Evolutionary conservation across 1,140 invertebrate species (phyloP).

Genomic region (Trichonephila clavata): DNA sequence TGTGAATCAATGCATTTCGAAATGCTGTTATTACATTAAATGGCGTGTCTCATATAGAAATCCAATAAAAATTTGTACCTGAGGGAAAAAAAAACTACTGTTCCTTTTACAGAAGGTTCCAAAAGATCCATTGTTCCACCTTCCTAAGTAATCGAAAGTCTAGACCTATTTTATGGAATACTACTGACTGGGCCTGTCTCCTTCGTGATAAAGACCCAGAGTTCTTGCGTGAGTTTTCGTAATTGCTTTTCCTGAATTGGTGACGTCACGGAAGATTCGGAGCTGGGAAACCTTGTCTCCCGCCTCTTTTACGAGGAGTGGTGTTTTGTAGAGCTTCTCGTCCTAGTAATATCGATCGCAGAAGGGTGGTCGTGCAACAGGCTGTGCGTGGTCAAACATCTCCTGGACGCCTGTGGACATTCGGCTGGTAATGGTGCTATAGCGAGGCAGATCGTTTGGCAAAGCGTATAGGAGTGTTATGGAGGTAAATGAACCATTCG

Average conservation of each 20-base stretch:
- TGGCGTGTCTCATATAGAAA: no score
- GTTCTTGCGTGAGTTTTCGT: not conserved
- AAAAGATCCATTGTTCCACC: not conserved
- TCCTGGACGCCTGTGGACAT: not conserved
- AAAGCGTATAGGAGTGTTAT: no score
- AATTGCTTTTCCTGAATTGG: not conserved
- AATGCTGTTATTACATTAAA: no score
- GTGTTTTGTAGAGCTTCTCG: not conserved
- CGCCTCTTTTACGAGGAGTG: not conserved
- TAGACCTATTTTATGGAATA: not conserved
- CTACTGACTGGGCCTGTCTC: no score
- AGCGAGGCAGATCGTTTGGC: no score
- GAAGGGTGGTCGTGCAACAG: not conserved
- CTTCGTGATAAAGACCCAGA: not conserved
- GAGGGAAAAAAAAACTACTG: no score
- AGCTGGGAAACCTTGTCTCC: not conserved
- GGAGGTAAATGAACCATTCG: no score
- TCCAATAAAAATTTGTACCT: no score
- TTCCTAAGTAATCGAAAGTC: not conserved
- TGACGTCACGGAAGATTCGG: not conserved
- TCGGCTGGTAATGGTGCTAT: not conserved
- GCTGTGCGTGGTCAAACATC: constrained; percentile 4
- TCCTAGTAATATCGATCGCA: not conserved
- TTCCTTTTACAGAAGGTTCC: not conserved
- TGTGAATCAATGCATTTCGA: no score